Evolutionary conservation across 1,140 invertebrate genomes (phyloP), one percentile per base, ranked within the genome.

Genomic region (Ostrea edulis): DNA sequence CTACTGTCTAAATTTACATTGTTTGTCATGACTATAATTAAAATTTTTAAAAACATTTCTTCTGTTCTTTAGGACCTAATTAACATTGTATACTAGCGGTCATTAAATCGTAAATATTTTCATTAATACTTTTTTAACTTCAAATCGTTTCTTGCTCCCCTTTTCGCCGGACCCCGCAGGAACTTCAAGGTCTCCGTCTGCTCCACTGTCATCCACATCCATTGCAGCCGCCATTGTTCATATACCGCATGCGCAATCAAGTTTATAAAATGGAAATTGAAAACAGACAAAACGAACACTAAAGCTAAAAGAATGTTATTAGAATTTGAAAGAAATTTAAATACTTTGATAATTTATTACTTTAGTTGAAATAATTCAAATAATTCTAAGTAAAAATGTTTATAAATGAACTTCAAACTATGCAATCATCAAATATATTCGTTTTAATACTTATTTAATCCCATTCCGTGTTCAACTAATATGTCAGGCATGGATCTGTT

Each of bases 171-270:
- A 89, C 54, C 91, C 89, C 12, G 93, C 88, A 14, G 90, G 53
- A 86, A 91, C 92, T 52, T 89, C 92, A 71, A 91, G 90, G 25
- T 92, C 91, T 68, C 93, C 93, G 54, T 77, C 68, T 5, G 68
- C 68, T 29, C 68, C 68, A 77, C 68, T 77, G 68, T 93, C 93
- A 84, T 95, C 94, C 68, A 94, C 90, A 85, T 95, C 94, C 94
- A 95, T 95, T 58, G 94, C 94, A 20, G 94, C 94, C 11, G 94
- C 94, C 94, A 95, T 95, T 90, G 87, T 93, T 77, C 29, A 77
- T 25, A 1, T 11, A 3, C 8, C 68, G 68, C 68, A 77, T 29
- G 35, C 68, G 65, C 22, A 62, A 82, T 51, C 35, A 29, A n/a
- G 22, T 25, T 2, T 22, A 68, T 29, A 29, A 29, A 77, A 22